Base-by-base conservation (phyloP, 1,140 invertebrate species). In the Eubasilissa regina region DNA sequence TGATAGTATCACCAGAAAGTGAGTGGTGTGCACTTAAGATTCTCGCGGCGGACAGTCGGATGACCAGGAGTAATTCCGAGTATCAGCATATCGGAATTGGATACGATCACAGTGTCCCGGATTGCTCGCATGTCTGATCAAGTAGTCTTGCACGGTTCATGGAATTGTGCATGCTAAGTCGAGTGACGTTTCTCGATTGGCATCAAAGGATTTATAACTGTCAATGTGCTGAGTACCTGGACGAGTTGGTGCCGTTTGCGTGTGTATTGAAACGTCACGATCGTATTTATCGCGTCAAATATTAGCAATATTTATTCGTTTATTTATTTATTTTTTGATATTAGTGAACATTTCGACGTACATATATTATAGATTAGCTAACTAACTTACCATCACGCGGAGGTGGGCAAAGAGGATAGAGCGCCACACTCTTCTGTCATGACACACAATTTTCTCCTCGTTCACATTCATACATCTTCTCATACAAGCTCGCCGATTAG, bases 151-250 rank as follows among this genome's bases (percentile, higher is more conserved):
- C 25, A 10, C 60, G 35, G 60, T 43, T 43, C 19, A 44, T 11
- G 60, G 19, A 64, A 51, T 43, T 44, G 35, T 64, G 60, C 35
- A n/a, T 35, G 60, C 60, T 35, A 44, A 64, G 21, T 58, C 35
- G 35, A 64, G 60, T 13, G 25, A n/a, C 60, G 60, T 21, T 8
- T 64, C 13, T 0, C 7, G 35, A 25, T 64, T 64, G 60, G 60
- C 9, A 64, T 58, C 60, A 64, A 64, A 43, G 10, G 25, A 64
- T 64, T 25, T 64, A 43, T n/a, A 25, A 43, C 60, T 64, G 60
- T 64, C 60, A 64, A 64, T 35, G 60, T 19, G 35, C 60, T 13
- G 35, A 51, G 48, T 13, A 35, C 60, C 60, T 25, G 10, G 15
- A 15, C 21, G 17, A 58, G 21, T 58, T 17, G 3, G 15, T 58